A percentile compares a stretch with the other conserved stretches of the same genome.
phyloP scores from a whole-genome alignment of 2,888 invertebrate genomes.

The Drosophila kambysellisi region DNA sequence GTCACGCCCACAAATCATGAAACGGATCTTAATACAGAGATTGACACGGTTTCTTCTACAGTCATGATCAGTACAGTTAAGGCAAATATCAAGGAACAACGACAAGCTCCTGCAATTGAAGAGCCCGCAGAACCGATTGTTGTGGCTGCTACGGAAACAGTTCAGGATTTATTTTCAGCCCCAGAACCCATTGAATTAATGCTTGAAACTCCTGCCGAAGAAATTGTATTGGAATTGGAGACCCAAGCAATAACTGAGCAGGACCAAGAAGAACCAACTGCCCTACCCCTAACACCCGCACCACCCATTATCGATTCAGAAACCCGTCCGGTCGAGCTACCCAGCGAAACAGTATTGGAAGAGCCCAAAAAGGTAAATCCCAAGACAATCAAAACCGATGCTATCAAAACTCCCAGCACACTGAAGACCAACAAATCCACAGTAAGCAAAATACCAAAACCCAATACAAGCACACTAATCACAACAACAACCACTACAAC shows the following conservation, averaged over 20 bases:
- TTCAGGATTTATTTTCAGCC: not conserved
- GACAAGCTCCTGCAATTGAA: not conserved
- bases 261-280: not conserved
- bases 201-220: slow-evolving; percentile 39
- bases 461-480: slow-evolving; percentile 31
- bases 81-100: not conserved
- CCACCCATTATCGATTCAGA: slow-evolving; percentile 64
- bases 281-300: slow-evolving; percentile 44
- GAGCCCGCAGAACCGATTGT: not conserved
- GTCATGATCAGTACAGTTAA: slow-evolving; percentile 20
- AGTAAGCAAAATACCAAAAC: slow-evolving; percentile 76
- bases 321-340: slow-evolving; percentile 61
- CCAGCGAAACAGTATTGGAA: slow-evolving; percentile 65
- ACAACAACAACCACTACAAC: slow-evolving; percentile 17
- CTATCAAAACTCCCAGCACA: slow-evolving; percentile 22
- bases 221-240: slow-evolving; percentile 28
- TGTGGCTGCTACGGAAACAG: not conserved
- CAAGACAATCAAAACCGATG: slow-evolving; percentile 31
- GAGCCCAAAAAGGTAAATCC: slow-evolving; percentile 69
- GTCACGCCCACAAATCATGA: slow-evolving; percentile 64
- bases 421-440: slow-evolving; percentile 47
- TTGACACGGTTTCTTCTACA: slow-evolving; percentile 56
- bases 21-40: slow-evolving; percentile 20
- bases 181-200: slow-evolving; percentile 13
- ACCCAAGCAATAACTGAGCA: not conserved